phyloP scores from a whole-genome alignment of 2,888 invertebrate genomes.

The Nephrotoma flavescens region DNA sequence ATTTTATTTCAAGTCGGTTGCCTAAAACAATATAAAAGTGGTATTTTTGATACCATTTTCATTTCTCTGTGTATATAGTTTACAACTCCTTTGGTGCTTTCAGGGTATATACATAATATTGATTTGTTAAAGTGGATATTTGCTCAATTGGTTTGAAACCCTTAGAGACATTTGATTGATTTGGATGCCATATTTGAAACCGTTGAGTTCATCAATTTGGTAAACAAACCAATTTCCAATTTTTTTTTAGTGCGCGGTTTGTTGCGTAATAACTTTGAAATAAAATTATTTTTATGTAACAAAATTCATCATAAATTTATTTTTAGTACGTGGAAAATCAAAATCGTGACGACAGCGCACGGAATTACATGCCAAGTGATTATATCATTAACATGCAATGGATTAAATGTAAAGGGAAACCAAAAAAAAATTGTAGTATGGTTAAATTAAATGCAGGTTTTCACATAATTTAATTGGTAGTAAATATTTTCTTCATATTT shows the following conservation, averaged over 20 bases:
- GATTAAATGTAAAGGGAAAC: not conserved
- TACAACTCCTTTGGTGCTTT: not conserved
- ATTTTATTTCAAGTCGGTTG: not conserved
- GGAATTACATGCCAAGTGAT: not conserved
- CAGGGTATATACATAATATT: not conserved
- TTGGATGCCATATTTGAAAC: not conserved
- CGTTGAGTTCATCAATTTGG: not conserved
- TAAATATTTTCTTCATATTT: not conserved
- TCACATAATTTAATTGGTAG: not conserved
- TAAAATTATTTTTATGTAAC: not conserved
- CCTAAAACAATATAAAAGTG: not conserved
- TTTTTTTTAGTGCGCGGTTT: not conserved
- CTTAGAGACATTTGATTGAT: not conserved
- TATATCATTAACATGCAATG: not conserved
- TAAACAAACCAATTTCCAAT: not conserved
- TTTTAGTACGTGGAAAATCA: not conserved
- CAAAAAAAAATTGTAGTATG: not conserved
- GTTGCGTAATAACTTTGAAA: not conserved
- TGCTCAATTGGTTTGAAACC: not conserved
- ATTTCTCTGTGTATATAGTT: not conserved
- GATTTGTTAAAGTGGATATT: not conserved
- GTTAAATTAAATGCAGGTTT: not conserved
- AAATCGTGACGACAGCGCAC: not conserved
- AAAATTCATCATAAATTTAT: not conserved
- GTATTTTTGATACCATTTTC: not conserved